These are phyloP conservation scores for Dasyprocta punctata DNA, from an alignment of 2,113 vertebrate species.

Conservation along the genomic window DNA sequence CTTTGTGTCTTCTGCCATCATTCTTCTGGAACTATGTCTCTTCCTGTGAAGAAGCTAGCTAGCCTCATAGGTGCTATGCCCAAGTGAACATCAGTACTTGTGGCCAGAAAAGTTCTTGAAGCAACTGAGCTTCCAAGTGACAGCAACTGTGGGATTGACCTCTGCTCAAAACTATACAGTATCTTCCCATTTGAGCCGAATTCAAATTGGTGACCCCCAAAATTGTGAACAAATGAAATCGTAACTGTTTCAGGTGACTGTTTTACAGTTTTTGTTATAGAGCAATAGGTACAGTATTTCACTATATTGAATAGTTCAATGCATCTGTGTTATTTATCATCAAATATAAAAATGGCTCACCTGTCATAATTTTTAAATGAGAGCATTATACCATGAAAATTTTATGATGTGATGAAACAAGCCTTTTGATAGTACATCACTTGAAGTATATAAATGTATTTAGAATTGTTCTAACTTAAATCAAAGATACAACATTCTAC, in stretches of 20 bases:
- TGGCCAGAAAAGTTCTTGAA: neutral
- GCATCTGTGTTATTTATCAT: neutral
- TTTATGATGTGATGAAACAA: neutral
- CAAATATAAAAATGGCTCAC: neutral
- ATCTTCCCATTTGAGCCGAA: neutral
- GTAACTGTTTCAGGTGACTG: neutral
- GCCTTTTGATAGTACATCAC: neutral
- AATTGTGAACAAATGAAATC: neutral
- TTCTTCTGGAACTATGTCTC: too few species aligned
- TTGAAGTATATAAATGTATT: slow-evolving; percentile 53
- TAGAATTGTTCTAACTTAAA: neutral
- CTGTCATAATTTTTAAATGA: slow-evolving; percentile 41
- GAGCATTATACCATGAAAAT: neutral
- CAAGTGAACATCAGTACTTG: neutral
- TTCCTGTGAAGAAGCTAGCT: too few species aligned
- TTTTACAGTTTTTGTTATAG: neutral
- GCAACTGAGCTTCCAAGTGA: neutral
- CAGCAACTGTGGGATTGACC: neutral
- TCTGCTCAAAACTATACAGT: neutral
- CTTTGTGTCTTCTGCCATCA: neutral
- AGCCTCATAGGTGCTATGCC: neutral
- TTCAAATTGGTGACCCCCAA: too few species aligned
- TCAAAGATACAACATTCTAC: neutral
- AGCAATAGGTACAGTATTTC: neutral
- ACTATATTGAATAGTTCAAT: neutral